Percentiles rank a stretch among this genome's conserved stretches.
phyloP scores from a whole-genome alignment of 2,888 invertebrate species.

The Lepidochrysops patricia region DNA sequence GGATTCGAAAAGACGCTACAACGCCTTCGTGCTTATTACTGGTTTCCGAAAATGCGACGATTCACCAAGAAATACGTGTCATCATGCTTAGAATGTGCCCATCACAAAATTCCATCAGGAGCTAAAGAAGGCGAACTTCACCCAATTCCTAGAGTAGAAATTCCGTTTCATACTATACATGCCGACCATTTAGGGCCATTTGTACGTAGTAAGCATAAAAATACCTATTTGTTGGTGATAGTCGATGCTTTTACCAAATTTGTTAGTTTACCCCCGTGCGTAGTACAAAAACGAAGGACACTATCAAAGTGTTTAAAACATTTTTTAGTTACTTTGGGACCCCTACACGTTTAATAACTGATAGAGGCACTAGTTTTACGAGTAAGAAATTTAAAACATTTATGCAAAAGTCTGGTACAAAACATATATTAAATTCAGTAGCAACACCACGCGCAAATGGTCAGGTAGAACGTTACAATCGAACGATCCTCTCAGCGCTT shows the following conservation, averaged over 20 bases:
- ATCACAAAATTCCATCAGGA: neutral
- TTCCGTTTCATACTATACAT: too few relatives aligned
- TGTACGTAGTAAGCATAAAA: too few relatives aligned
- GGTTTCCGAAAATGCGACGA: slow-evolving; percentile 26
- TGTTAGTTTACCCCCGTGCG: neutral
- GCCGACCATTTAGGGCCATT: too few relatives aligned
- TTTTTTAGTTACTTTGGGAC: slow-evolving; percentile 18
- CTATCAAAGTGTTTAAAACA: neutral
- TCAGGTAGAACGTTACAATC: slow-evolving; percentile 25
- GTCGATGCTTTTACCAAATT: too few relatives aligned
- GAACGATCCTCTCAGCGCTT: slow-evolving; percentile 22
- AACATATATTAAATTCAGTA: slow-evolving; percentile 25
- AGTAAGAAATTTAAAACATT: slow-evolving; percentile 22
- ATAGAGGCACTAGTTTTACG: slow-evolving; percentile 22
- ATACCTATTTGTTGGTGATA: neutral
- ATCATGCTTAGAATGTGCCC: slow-evolving; percentile 21
- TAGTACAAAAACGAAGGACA: neutral
- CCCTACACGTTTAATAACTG: slow-evolving; percentile 23
- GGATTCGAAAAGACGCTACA: slow-evolving; percentile 22
- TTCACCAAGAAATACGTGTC: slow-evolving; percentile 23
- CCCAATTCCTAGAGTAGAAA: too few relatives aligned
- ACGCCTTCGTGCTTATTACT: slow-evolving; percentile 17
- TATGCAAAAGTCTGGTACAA: slow-evolving; percentile 15
- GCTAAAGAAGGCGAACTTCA: too few relatives aligned
- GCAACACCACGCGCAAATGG: slow-evolving; percentile 28